Conservation (phyloP, 2,113 vertebrate genomes). For the Erpornis zantholeuca region DNA sequence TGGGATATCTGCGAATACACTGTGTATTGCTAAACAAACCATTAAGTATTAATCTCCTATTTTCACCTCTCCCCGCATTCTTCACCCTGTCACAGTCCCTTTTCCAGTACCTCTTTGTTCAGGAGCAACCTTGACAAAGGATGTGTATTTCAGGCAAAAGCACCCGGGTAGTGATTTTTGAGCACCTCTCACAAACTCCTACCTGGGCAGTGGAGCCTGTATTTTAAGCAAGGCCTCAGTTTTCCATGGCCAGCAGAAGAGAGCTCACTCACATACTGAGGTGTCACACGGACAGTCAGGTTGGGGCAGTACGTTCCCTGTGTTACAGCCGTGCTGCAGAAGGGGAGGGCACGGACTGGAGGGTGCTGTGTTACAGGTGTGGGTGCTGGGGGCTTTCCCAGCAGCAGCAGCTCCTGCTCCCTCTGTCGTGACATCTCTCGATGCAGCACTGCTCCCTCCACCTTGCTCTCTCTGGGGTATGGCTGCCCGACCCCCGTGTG, state of each 20-base stretch:
- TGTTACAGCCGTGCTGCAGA: not conserved
- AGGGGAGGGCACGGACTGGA: accelerated
- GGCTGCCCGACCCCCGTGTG: accelerated
- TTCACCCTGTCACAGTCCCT: not conserved
- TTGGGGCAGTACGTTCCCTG: accelerated
- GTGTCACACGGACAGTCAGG: accelerated
- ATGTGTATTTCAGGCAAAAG: not conserved
- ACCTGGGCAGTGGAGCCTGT: not conserved
- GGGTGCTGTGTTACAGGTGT: not conserved
- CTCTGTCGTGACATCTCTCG: not conserved
- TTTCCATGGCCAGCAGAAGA: not conserved
- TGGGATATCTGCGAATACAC: not conserved
- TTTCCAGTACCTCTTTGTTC: not conserved
- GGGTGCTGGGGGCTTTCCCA: not conserved
- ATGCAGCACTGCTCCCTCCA: not conserved
- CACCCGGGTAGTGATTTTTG: not conserved
- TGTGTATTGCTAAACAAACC: not conserved
- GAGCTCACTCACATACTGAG: accelerated
- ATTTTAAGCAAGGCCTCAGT: not conserved
- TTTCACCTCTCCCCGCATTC: not conserved
- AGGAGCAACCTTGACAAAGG: not conserved
- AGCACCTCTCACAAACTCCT: not conserved
- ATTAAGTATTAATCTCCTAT: not conserved
- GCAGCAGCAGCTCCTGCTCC: not conserved
- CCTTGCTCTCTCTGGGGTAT: accelerated